These are phyloP conservation scores for Phyto melanocephala DNA, from an alignment of 2,888 invertebrate species.

Conservation along the genomic window DNA sequence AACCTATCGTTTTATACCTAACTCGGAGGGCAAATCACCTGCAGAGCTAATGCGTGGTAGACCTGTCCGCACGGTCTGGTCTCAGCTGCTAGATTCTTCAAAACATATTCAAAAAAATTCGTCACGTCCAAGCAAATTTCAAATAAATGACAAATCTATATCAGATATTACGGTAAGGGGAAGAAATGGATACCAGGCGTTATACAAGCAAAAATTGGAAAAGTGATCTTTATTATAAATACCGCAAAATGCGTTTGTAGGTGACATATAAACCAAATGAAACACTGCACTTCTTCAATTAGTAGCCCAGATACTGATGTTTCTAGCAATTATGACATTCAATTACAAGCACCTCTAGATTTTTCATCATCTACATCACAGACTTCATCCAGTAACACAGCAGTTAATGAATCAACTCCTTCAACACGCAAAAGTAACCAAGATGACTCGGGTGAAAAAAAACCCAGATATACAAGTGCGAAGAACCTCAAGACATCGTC, in stretches of 20 bases:
- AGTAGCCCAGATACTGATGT: not conserved
- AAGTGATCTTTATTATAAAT: constrained; percentile 17
- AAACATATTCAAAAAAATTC: not conserved
- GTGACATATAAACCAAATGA: constrained; percentile 33
- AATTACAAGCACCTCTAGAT: too few relatives aligned
- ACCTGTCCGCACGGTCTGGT: constrained; percentile 35
- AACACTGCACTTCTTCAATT: constrained; percentile 8
- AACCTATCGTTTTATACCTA: constrained; percentile 50
- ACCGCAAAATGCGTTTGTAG: constrained; percentile 1
- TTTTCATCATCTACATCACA: not conserved
- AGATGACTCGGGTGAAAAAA: too few relatives aligned
- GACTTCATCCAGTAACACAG: not conserved
- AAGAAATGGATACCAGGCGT: constrained; percentile 29
- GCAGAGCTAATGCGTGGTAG: constrained; percentile 43
- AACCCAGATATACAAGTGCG: too few relatives aligned
- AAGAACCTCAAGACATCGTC: not conserved
- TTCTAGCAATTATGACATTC: not conserved
- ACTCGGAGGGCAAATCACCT: constrained; percentile 43
- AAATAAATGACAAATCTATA: constrained; percentile 16
- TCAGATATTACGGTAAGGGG: constrained; percentile 24
- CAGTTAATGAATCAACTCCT: not conserved
- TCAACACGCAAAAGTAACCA: not conserved
- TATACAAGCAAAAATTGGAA: constrained; percentile 16
- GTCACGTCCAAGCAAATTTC: not conserved
- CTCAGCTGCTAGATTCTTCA: constrained; percentile 21